A percentile compares a stretch with the other conserved stretches of the same genome.
Conservation (phyloP, 2,797 vertebrate species). For the Tympanoctomys barrerae region DNA sequence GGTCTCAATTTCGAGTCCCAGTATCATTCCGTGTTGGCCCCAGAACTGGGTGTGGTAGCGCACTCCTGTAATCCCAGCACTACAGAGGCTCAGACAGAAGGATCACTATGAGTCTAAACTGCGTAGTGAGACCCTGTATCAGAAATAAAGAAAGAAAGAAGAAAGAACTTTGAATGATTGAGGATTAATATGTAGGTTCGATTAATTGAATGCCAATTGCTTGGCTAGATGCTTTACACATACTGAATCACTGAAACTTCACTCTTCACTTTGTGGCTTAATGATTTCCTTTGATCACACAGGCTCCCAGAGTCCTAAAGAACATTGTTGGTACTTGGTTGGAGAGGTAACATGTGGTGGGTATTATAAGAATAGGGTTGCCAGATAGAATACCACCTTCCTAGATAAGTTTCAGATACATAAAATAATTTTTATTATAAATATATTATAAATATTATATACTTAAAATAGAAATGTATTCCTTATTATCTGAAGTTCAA, state of each 20-base stretch:
- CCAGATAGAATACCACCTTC: background rate
- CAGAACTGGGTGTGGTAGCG: too few relatives aligned
- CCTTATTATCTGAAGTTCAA: slow-evolving; percentile 51
- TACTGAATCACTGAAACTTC: slow-evolving; percentile 6
- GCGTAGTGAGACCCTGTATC: too few relatives aligned
- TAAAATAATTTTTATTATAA: slow-evolving; percentile 43
- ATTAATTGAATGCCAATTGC: background rate
- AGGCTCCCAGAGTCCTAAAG: background rate
- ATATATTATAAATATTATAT: slow-evolving; percentile 10
- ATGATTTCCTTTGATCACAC: background rate
- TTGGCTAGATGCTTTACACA: background rate
- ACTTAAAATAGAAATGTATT: background rate
- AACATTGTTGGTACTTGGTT: background rate
- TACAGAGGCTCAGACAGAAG: too few relatives aligned
- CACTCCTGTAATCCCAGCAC: too few relatives aligned
- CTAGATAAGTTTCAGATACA: slow-evolving; percentile 24
- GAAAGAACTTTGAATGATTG: background rate
- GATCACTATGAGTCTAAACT: too few relatives aligned
- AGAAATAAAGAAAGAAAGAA: too few relatives aligned
- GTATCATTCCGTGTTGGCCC: too few relatives aligned
- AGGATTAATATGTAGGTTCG: background rate
- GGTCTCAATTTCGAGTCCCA: too few relatives aligned
- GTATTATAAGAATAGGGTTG: background rate
- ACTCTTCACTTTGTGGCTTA: background rate
- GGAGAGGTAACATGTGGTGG: slow-evolving; percentile 2